Base-by-base conservation (phyloP, 2,888 invertebrate genomes). In the Tillus elongatus region DNA sequence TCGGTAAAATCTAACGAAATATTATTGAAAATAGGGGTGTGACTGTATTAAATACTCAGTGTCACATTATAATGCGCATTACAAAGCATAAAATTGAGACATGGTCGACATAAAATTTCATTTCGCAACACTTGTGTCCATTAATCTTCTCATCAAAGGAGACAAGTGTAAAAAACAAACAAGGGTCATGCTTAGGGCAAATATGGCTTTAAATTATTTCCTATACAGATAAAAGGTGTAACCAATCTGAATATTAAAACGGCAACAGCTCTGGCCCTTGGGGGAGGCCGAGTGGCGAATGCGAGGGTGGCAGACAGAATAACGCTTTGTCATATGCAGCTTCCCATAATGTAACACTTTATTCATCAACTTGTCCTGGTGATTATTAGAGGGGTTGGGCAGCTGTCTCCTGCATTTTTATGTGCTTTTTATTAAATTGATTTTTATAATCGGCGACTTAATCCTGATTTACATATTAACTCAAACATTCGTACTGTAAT, bases 171-270 rank as follows among this genome's bases (percentile, higher is more conserved):
- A 61, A 57, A 63, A 64, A 64, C 64, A 64, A 65, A 65, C 63
- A 64, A 55, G 61, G 63, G 62, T 54, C 52, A 51, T 42, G 51
- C 51, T 50, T 50, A 50, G 57, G 55, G 58, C 56, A 61, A 61
- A 63, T 60, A 60, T 58, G 55, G 59, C 57, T 50, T 54, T 52
- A 63, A 64, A 65, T 64, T 64, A 64, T 64, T 64, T 65, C 61
- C 62, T 59, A 56, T 59, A 65, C 65, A 61, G 55, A 63, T 65
- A 64, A 64, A 65, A 65, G 65, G 65, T 65, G 65, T 65, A 65
- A 65, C 65, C 65, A 65, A 65, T 65, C 64, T 65, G 64, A 65
- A 64, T 64, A 65, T 65, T 65, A 63, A 64, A 64, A 62, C 56
- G 54, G 51, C 48, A 43, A 46, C 46, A n/a, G 43, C 43, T 45